Percentiles rank a stretch among this genome's conserved stretches.
These are phyloP conservation scores for Anarrhichthys ocellatus DNA, from an alignment of 2,113 vertebrate genomes.

Conservation along the genomic window DNA sequence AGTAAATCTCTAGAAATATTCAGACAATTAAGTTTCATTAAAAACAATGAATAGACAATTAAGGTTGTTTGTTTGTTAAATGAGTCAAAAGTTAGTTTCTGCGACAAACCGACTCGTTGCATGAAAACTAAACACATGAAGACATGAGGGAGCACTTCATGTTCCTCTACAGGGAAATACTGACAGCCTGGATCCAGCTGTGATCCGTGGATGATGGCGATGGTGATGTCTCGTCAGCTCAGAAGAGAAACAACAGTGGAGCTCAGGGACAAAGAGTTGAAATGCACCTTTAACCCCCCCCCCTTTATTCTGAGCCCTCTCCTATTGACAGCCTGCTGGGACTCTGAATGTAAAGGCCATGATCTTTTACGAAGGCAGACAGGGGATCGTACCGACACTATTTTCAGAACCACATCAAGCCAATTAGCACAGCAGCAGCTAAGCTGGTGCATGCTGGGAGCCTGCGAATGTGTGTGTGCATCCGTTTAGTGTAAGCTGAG, in stretches of 20 bases:
- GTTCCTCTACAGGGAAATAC: no score
- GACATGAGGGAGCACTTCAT: no score
- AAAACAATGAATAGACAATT: no score
- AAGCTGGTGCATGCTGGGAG: slow-evolving; percentile 56
- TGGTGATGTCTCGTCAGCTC: not conserved
- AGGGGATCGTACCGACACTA: slow-evolving; percentile 63
- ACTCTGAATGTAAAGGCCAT: slow-evolving; percentile 73
- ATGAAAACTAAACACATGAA: no score
- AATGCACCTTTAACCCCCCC: slow-evolving; percentile 59
- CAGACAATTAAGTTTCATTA: no score
- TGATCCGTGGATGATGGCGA: not conserved
- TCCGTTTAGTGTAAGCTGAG: slow-evolving; percentile 50
- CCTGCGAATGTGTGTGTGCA: slow-evolving; percentile 10
- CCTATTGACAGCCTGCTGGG: slow-evolving; percentile 65
- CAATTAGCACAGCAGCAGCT: slow-evolving; percentile 78
- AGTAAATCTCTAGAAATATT: no score
- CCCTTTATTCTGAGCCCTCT: slow-evolving; percentile 46
- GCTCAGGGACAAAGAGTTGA: slow-evolving; percentile 19
- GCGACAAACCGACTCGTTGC: no score
- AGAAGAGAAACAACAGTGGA: not conserved
- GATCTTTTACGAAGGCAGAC: slow-evolving; percentile 73
- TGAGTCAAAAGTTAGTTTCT: no score
- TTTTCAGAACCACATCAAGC: slow-evolving; percentile 80
- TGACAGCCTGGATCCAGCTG: no score
- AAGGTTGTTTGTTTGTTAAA: no score